Conservation (phyloP, 2,797 vertebrate species). For the Sebastes kiyomatsui region DNA sequence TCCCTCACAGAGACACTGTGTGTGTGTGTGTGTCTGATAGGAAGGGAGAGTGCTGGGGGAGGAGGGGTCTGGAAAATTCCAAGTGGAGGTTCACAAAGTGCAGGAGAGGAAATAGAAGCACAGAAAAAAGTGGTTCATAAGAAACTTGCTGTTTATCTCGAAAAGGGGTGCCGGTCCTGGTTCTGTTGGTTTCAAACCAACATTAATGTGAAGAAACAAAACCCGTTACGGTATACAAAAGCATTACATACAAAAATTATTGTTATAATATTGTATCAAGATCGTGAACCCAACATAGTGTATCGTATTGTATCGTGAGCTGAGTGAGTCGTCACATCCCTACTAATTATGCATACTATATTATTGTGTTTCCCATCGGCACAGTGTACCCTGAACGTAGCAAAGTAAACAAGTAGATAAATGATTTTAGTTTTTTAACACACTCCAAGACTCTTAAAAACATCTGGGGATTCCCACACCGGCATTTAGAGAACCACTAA, state of each 20-base stretch:
- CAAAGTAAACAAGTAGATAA: not conserved
- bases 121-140: conserved; percentile 10
- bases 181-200: not conserved
- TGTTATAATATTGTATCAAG: too few species aligned
- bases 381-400: not conserved
- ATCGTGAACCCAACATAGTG: too few species aligned
- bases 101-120: conserved; percentile 22
- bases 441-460: not conserved
- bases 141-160: not conserved
- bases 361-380: not conserved
- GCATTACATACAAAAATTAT: too few species aligned
- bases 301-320: too few species aligned
- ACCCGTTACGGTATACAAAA: too few species aligned
- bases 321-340: too few species aligned
- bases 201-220: not conserved
- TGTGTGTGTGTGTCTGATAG: not conserved
- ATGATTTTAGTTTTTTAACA: not conserved
- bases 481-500: not conserved
- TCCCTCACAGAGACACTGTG: not conserved
- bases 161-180: not conserved
- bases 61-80: conserved; percentile 42
- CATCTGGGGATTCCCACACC: not conserved
- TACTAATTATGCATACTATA: too few species aligned
- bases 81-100: conserved; percentile 33
- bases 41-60: not conserved